These are phyloP conservation scores for Pteromalus puparum DNA, from an alignment of 1,140 invertebrate species.

Conservation along the genomic window DNA sequence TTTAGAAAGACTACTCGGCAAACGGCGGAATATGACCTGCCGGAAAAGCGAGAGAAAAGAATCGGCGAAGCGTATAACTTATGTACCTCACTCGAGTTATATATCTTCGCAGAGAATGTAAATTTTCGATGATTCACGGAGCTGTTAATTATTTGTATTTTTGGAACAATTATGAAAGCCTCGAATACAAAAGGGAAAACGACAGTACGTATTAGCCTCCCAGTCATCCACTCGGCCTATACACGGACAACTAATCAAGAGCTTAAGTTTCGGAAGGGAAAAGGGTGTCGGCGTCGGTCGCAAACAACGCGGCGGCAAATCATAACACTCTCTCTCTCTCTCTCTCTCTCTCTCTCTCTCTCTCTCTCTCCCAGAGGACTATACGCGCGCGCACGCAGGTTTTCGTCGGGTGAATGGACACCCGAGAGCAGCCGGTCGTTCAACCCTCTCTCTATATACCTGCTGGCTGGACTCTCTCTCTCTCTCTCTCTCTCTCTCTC, in stretches of 20 bases:
- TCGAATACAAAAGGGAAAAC: background rate
- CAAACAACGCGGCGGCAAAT: constrained; percentile 3
- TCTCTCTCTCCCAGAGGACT: background rate
- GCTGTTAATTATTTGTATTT: too few species aligned
- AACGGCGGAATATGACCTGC: background rate
- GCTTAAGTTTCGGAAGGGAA: background rate
- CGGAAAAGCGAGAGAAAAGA: too few species aligned
- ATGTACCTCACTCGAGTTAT: too few species aligned
- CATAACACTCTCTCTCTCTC: background rate
- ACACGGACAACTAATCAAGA: background rate
- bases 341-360: too few species aligned
- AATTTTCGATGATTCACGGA: too few species aligned
- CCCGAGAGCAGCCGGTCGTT: constrained; percentile 9
- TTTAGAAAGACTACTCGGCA: constrained; percentile 9
- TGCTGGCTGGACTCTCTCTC: background rate
- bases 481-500: background rate
- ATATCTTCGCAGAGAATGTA: too few species aligned
- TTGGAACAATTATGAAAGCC: too few species aligned
- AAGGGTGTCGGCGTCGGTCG: background rate
- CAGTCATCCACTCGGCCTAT: background rate
- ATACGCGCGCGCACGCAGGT: background rate
- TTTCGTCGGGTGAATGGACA: constrained; percentile 25
- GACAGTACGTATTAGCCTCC: background rate
- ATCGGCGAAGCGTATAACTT: too few species aligned
- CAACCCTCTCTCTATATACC: constrained; percentile 32